Evolutionary conservation across 2,797 vertebrate genomes (phyloP).

Genomic region (Pseudochirops corinnae): DNA sequence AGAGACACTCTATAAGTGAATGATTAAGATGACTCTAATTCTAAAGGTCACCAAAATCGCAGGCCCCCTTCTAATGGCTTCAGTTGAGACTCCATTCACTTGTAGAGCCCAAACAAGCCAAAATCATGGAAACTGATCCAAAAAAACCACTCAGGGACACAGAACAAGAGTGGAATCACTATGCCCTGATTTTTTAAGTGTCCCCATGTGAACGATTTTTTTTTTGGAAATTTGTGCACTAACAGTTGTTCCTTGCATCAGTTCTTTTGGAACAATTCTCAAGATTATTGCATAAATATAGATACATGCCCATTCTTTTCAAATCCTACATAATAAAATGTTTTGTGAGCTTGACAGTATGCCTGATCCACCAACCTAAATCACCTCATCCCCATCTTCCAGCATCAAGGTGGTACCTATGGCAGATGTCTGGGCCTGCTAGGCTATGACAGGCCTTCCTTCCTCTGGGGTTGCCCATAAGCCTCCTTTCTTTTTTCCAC

Average conservation of each 20-base stretch:
- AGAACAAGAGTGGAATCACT: background rate
- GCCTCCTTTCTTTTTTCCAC: background rate
- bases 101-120: constrained; percentile 14
- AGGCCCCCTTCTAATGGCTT: background rate
- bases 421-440: background rate
- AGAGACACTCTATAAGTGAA: background rate
- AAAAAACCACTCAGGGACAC: background rate
- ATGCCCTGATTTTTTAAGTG: background rate
- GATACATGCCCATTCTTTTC: constrained; percentile 19
- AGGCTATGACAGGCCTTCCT: background rate
- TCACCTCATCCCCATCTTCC: background rate
- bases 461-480: background rate
- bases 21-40: background rate
- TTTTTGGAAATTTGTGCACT: background rate
- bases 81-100: background rate
- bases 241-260: background rate
- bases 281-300: background rate
- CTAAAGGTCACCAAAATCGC: background rate
- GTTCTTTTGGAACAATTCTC: background rate
- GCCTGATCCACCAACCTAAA: background rate
- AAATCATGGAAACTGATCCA: constrained; percentile 9
- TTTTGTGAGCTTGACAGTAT: background rate
- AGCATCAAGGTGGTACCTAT: background rate
- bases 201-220: background rate
- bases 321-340: background rate